Base-by-base conservation (phyloP, 2,888 invertebrate species). In the Agrochola lota region DNA sequence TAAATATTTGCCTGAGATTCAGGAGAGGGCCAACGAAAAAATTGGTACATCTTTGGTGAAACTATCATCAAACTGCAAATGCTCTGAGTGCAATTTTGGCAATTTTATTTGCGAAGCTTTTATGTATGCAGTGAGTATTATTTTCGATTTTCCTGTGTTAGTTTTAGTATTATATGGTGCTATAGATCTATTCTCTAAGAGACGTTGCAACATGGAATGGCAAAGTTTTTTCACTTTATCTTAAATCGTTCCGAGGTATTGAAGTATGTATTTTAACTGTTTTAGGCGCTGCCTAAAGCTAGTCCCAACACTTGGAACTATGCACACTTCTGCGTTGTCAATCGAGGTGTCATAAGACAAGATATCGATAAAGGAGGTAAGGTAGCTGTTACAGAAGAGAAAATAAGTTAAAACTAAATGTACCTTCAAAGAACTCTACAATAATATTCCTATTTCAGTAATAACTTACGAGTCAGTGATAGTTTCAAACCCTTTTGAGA, bases 391-490 rank as follows among this genome's bases (percentile, higher is more conserved):
- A 55, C 0, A 20, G 0, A 26, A 2, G 17, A 35, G 1, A 17
- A 8, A 17, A 26, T 1, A 23, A 46, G 46, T 12, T 15, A 0
- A n/a, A 62, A 55, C 0, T 0, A 43, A 60, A 20, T 15, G 26
- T 23, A 35, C 0, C 17, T 40, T 35, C 17, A 60, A 26, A 43
- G 0, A 62, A 52, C 20, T 60, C 1, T 17, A 40, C 40, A 30
- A 35, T 30, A 30, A 17, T 55, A n/a, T 57, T 23, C 3, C 1
- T 26, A 17, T 77, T 70, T 0, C 78, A 80, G 80, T 71, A 40
- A 80, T 80, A 60, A 80, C 84, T 57, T 80, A 84, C 30, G 79
- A 79, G 30, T 60, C 84, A 3, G 79, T 84, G 15, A 78, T 84
- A 5, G 64, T 80, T 1, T 66, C 80, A 49, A 84, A 66, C 57